Base-by-base conservation (phyloP, 2,113 vertebrate genomes). In the Pantherophis guttatus region DNA sequence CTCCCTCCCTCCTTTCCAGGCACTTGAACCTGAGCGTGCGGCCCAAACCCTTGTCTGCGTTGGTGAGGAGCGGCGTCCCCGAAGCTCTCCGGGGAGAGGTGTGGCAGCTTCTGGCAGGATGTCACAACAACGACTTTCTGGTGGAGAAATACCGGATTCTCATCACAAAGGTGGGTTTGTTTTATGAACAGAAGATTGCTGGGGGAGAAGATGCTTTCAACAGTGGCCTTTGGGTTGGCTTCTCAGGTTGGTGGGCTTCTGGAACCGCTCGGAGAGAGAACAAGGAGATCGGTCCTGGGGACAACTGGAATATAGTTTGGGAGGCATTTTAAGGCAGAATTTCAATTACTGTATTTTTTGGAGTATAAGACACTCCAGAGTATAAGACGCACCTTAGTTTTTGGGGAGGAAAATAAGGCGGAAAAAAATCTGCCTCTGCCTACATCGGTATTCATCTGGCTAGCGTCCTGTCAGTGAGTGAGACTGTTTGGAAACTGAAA, bases 131-230 rank as follows among this genome's bases (percentile, higher is more conserved):
- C 3, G 99, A 99, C 95, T 98, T 99, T 97, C 98, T 98, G 91
- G 99, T 99, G 92, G 99, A 99, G 96, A 99, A 99, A 94, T 99
- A 99, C 97, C 98, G 99, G 54, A 98, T 99, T n/a, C 99, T 99
- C 92, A 99, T 99, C 95, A 99, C 99, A 54, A 99, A 99, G 98
- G 99, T 99, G 98, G 97, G 94, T 0, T 52, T 17, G 13, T 17
- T 8, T 53, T 48, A 3, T 0, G 24, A 29, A 19, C 9, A 4
- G 39, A 15, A 1, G 10, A 48, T 13, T 7, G 86, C 24, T 26
- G 24, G 21, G 48, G 5, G 2, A 2, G 86, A 4, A 48, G 39
- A 53, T 11, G 6, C 2, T 33, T 15, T 8, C 11, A 5, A 48
- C 48, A 5, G 8, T 23, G 89, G 59, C 8, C 33, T 23, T 21